A percentile compares a stretch with the other conserved stretches of the same genome.
phyloP scores from a whole-genome alignment of 2,113 vertebrate species.

The Neolamprologus sp. region DNA sequence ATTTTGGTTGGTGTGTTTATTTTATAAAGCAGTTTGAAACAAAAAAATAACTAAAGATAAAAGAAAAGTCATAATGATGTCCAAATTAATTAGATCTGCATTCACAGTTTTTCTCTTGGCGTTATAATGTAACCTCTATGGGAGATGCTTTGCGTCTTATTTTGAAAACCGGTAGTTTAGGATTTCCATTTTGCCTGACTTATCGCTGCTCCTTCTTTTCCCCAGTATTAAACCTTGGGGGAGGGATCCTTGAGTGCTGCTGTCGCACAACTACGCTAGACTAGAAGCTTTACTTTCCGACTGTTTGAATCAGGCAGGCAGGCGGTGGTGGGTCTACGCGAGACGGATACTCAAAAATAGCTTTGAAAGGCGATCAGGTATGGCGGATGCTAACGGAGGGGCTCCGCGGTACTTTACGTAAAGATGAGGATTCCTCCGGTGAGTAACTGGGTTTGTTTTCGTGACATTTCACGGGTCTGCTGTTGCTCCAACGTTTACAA shows the following conservation, averaged over 20 bases:
- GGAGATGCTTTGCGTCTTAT: not conserved
- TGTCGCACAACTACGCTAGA: slow-evolving; percentile 54
- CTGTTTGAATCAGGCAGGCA: not conserved
- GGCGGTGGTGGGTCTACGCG: not conserved
- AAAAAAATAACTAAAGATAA: not conserved
- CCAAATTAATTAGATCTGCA: not conserved
- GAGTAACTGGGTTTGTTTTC: slow-evolving; percentile 47
- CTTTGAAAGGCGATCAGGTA: slow-evolving; percentile 23
- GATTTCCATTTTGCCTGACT: not conserved
- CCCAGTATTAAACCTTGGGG: slow-evolving; percentile 36
- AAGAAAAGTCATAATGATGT: not conserved
- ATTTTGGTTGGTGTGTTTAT: not conserved
- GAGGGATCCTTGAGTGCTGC: slow-evolving; percentile 51
- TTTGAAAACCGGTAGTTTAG: slow-evolving; percentile 8
- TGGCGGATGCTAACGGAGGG: slow-evolving; percentile 36
- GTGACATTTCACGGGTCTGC: slow-evolving; percentile 4
- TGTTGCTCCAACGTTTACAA: not conserved
- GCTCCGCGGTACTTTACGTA: slow-evolving; percentile 37
- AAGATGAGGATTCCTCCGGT: slow-evolving; percentile 72
- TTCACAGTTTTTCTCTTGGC: not conserved
- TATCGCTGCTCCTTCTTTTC: slow-evolving; percentile 11
- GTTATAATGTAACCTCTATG: not conserved
- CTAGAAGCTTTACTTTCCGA: slow-evolving; percentile 40
- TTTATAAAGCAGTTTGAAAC: not conserved
- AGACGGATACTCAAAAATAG: slow-evolving; percentile 7